phyloP scores from a whole-genome alignment of 2,888 invertebrate species.

The Digitonthophagus gazella region DNA sequence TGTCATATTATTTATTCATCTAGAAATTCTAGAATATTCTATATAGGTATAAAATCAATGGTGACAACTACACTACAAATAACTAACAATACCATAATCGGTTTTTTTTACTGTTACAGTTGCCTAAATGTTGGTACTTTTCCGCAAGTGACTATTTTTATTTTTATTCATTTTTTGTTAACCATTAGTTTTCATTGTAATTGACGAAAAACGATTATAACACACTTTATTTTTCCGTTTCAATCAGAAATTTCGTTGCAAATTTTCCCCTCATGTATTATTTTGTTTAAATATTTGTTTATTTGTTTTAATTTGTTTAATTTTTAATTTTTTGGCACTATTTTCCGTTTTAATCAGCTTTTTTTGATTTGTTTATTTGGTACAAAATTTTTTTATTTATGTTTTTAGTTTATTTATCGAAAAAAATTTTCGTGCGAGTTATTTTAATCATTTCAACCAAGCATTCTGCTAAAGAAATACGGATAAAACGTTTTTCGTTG shows the following conservation, averaged over 20 bases:
- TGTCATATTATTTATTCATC: background rate
- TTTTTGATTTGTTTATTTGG: background rate
- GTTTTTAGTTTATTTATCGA: background rate
- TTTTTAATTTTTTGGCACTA: background rate
- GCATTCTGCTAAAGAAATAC: slow-evolving; percentile 56
- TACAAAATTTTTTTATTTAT: background rate
- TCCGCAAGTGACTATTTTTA: background rate
- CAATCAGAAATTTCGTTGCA: background rate
- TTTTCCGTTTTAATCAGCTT: background rate
- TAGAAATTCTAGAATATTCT: background rate
- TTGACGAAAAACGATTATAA: background rate
- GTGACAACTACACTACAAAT: background rate
- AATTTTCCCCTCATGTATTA: too few relatives aligned
- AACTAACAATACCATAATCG: background rate
- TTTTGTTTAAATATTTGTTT: background rate
- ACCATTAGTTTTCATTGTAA: background rate
- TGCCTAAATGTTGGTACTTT: background rate
- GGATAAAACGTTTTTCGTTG: slow-evolving; percentile 56
- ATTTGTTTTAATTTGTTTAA: background rate
- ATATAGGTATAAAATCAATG: background rate
- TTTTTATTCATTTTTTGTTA: background rate
- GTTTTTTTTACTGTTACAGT: background rate
- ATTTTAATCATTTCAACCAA: slow-evolving; percentile 49
- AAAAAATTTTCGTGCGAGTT: background rate
- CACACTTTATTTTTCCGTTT: background rate